Percentiles rank a stretch among this genome's conserved stretches.
Conservation (phyloP, 2,113 vertebrate genomes). For the Pampusana beccarii region DNA sequence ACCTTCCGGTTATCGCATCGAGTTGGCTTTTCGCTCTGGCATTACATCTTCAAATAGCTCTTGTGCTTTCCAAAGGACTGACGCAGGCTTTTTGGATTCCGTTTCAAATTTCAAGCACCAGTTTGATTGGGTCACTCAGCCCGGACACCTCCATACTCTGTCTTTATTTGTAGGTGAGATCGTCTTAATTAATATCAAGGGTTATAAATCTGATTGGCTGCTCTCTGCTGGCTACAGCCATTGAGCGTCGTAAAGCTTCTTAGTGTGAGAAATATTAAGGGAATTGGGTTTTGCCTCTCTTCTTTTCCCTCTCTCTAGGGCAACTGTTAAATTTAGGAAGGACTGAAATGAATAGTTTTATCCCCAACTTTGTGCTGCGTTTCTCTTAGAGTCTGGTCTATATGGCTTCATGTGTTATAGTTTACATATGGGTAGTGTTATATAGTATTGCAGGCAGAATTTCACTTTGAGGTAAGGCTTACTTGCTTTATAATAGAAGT, state of each 20-base stretch:
- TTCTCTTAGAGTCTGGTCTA: not conserved
- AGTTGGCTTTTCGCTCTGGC: conserved; percentile 52
- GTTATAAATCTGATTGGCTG: not conserved
- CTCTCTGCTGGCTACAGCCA: not conserved
- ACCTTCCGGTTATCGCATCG: conserved; percentile 33
- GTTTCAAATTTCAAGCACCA: not conserved
- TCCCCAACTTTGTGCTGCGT: rapidly evolving
- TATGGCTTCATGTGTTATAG: not conserved
- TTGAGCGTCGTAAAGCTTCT: not conserved
- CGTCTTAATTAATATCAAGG: not conserved
- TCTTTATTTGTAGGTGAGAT: not conserved
- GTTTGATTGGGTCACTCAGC: conserved; percentile 32
- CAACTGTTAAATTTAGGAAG: not conserved
- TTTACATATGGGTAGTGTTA: not conserved
- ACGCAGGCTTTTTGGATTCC: conserved; percentile 40
- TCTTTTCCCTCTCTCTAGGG: not conserved
- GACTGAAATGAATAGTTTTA: not conserved
- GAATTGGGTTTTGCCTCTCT: not conserved
- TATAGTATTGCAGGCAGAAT: conserved; percentile 18
- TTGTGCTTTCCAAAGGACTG: conserved; percentile 37
- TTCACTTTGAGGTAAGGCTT: not conserved
- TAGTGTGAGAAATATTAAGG: not conserved
- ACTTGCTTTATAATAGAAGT: conserved; percentile 14
- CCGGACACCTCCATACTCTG: not conserved
- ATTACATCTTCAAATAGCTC: conserved; percentile 26